Percentiles rank a stretch among this genome's conserved stretches.
Conservation (phyloP, 2,797 vertebrate species). For the Margarornis squamiger region DNA sequence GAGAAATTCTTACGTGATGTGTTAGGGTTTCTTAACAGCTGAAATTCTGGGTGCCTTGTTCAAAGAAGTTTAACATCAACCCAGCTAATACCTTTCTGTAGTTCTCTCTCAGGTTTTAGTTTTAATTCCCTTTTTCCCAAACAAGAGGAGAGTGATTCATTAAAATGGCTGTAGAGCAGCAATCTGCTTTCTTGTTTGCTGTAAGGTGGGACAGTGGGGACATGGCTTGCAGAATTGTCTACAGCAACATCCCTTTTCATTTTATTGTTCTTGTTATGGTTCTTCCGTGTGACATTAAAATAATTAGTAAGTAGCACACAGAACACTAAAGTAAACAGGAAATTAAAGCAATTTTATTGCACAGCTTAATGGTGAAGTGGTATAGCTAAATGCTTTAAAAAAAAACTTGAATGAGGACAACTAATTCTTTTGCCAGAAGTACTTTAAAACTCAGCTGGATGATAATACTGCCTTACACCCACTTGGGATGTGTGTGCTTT, state of each 20-base stretch:
- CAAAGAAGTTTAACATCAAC: background rate
- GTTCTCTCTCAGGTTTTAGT: background rate
- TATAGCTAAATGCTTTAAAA: conserved; percentile 5
- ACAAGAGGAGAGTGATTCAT: background rate
- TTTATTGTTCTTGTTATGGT: conserved; percentile 42
- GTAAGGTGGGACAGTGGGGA: background rate
- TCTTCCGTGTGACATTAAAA: conserved; percentile 49
- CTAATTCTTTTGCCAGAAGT: conserved; percentile 30
- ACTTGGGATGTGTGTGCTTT: background rate
- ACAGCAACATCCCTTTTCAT: background rate
- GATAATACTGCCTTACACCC: conserved; percentile 4
- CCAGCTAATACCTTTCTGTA: background rate
- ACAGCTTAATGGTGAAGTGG: background rate
- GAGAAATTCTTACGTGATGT: background rate
- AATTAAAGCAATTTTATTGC: conserved; percentile 52
- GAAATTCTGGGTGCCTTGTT: background rate
- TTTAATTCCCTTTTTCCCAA: conserved; percentile 8
- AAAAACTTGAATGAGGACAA: background rate
- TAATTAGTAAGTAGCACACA: conserved; percentile 48
- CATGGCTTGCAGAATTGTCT: background rate
- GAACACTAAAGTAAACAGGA: conserved; percentile 49
- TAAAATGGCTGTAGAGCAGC: conserved; percentile 12
- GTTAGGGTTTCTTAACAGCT: background rate
- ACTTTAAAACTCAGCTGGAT: conserved; percentile 49
- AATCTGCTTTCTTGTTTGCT: background rate